Evolutionary conservation across 2,113 vertebrate genomes (phyloP), one percentile per base, ranked within the genome.

Genomic region (Struthio camelus): DNA sequence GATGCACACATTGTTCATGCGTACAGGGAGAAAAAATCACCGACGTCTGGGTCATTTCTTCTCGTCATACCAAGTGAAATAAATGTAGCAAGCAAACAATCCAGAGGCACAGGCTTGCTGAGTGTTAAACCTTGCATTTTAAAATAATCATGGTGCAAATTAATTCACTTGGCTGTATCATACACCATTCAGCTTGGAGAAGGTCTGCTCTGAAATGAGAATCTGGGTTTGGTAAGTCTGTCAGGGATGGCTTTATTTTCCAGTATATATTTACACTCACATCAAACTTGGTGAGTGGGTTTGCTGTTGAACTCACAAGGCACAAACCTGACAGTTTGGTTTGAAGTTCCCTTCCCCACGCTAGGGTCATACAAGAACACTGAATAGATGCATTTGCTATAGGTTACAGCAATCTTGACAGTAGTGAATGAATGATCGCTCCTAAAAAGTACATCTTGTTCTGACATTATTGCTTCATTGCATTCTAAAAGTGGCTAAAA

Each of bases 391-490:
- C 89, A 85, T 89, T 94, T 94, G 81, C 91, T 95, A n/a, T 77
- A 95, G 93, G 93, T 87, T 95, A 89, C 2, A 93, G 91, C 75
- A 59, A 66, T 73, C 78, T 70, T 89, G 93, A 83, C 95, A 90
- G 95, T 91, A 88, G 54, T 80, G 95, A 95, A 94, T 94, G 93
- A 97, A 93, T 64, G 95, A 94, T 30, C 95, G 93, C 94, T 95
- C 87, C 93, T 95, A 93, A 94, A 93, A 95, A 90, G 91, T 95
- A 94, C 95, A 80, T 89, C 89, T 95, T 96, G 89, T 95, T 89
- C 94, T 94, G 91, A 95, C 91, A 85, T 93, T 91, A 85, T 80
- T 6, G 9, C 87, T 95, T 83, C 54, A 5, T n/a, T 89, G 87
- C 94, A 8, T 91, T 91, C 96, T 91, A 67, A 80, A 90, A 91